Conservation (phyloP, 2,797 vertebrate genomes). For the Crenichthys baileyi region DNA sequence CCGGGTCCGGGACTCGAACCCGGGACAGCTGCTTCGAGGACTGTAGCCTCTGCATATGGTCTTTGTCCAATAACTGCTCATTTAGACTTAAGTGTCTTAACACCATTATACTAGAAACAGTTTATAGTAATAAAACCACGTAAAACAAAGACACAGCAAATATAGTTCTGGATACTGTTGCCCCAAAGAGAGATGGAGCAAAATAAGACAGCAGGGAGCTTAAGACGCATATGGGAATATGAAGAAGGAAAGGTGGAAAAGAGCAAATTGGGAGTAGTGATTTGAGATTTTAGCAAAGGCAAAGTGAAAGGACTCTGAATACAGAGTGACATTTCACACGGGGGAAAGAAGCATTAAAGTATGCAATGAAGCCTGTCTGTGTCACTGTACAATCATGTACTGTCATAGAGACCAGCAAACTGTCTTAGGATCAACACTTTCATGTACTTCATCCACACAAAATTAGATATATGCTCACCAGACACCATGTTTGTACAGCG, state of each 20-base stretch:
- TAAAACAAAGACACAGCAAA: neutral
- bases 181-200: neutral
- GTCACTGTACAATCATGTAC: conserved; percentile 28
- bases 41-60: too few relatives aligned
- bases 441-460: neutral
- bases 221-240: conserved; percentile 43
- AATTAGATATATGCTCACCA: neutral
- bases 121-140: neutral
- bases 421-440: neutral
- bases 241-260: conserved; percentile 42
- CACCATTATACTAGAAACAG: neutral
- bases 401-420: neutral
- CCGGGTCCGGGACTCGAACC: too few relatives aligned
- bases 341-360: conserved; percentile 58
- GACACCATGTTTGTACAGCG: neutral
- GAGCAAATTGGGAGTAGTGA: conserved; percentile 32
- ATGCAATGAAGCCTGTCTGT: conserved; percentile 64
- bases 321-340: conserved; percentile 52
- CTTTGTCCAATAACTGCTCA: too few relatives aligned
- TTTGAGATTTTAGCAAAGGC: conserved; percentile 7
- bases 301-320: conserved; percentile 46
- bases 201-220: conserved; percentile 35
- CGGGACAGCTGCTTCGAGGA: too few relatives aligned
- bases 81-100: too few relatives aligned
- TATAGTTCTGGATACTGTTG: conserved; percentile 2